Percentiles rank a stretch among this genome's conserved stretches.
These are phyloP conservation scores for Anser cygnoides DNA, from an alignment of 2,113 vertebrate species.

Conservation along the genomic window DNA sequence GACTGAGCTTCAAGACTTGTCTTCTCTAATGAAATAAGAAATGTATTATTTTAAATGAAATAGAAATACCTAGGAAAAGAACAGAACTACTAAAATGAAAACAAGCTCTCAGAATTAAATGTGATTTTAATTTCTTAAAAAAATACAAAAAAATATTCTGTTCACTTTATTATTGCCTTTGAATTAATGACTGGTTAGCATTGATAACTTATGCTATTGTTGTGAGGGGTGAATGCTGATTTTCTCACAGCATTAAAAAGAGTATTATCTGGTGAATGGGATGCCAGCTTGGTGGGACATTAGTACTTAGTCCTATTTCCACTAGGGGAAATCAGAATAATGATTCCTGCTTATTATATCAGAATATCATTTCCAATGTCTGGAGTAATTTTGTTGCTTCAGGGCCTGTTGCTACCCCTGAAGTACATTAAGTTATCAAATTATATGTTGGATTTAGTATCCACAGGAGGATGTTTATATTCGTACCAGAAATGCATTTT, in stretches of 20 bases:
- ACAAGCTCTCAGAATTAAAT: background rate
- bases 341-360: background rate
- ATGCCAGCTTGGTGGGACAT: background rate
- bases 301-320: background rate
- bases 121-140: background rate
- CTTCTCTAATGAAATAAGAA: conserved; percentile 5
- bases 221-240: background rate
- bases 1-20: background rate
- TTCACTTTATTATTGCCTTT: background rate
- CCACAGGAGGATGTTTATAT: conserved; percentile 4
- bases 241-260: background rate
- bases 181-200: background rate
- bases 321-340: background rate
- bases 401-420: background rate
- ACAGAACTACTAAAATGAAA: background rate
- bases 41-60: background rate
- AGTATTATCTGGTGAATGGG: background rate
- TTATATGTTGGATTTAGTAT: background rate
- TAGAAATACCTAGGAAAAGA: background rate
- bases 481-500: conserved; percentile 37
- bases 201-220: background rate
- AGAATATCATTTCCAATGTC: background rate
- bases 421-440: background rate
- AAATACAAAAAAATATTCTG: background rate
- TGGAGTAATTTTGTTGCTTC: background rate